Evolutionary conservation across 2,888 invertebrate genomes (phyloP).

Genomic region (Mesodorylaimus sp.): DNA sequence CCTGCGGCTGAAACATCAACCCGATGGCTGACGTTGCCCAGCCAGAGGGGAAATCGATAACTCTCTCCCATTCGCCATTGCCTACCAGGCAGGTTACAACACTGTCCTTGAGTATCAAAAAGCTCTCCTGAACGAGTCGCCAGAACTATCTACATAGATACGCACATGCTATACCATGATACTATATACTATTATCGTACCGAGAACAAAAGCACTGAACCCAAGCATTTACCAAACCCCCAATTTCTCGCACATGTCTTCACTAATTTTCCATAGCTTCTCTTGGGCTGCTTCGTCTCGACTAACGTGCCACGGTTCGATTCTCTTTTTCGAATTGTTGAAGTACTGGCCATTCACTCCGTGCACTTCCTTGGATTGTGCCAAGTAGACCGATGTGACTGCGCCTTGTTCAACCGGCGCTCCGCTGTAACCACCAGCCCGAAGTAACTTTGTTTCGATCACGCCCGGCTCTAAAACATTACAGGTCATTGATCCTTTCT

Average conservation of each 20-base stretch:
- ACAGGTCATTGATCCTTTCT: too few relatives aligned
- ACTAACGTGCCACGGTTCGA: not conserved
- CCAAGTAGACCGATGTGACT: not conserved
- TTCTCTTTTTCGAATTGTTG: not conserved
- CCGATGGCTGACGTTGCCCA: too few relatives aligned
- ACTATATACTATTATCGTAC: too few relatives aligned
- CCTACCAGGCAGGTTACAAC: too few relatives aligned
- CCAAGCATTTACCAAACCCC: not conserved
- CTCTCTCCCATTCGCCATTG: too few relatives aligned
- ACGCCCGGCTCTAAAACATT: slow-evolving; percentile 11
- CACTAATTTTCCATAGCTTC: slow-evolving; percentile 6
- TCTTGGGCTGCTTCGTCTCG: slow-evolving; percentile 3
- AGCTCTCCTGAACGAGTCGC: too few relatives aligned
- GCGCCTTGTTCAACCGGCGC: slow-evolving; percentile 5
- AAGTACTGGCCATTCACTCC: slow-evolving; percentile 8
- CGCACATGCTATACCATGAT: too few relatives aligned
- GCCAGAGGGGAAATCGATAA: too few relatives aligned
- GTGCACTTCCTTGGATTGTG: not conserved
- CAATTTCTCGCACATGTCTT: slow-evolving; percentile 1
- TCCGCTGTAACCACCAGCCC: slow-evolving; percentile 7
- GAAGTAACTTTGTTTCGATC: slow-evolving; percentile 9
- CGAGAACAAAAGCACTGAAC: too few relatives aligned
- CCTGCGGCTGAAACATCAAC: too few relatives aligned
- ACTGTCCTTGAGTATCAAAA: too few relatives aligned
- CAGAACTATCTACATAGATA: too few relatives aligned